Percentiles rank a stretch among this genome's conserved stretches.
phyloP scores from a whole-genome alignment of 2,888 invertebrate genomes.

The Cybosia mesomella region DNA sequence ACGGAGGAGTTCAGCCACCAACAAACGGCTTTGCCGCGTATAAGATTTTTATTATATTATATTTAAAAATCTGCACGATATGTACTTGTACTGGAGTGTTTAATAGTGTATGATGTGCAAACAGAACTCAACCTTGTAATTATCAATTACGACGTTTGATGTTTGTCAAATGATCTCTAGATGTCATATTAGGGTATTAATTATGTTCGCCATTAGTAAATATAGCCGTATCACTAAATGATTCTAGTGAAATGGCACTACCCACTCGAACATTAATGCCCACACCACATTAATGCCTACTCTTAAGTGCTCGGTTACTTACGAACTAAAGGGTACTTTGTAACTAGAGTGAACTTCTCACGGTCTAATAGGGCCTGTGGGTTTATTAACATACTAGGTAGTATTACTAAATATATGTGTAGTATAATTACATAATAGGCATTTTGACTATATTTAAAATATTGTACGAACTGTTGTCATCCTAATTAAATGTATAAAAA shows the following conservation, averaged over 20 bases:
- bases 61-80: too few relatives aligned
- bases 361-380: background rate
- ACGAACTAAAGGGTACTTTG: conserved; percentile 5
- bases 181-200: background rate
- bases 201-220: background rate
- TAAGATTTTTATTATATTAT: too few relatives aligned
- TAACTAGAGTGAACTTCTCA: background rate
- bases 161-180: background rate
- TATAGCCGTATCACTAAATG: background rate
- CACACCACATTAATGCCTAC: background rate
- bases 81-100: too few relatives aligned
- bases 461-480: too few relatives aligned
- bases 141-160: background rate
- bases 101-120: too few relatives aligned
- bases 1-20: too few relatives aligned
- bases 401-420: too few relatives aligned
- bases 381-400: background rate
- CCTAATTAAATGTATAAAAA: too few relatives aligned
- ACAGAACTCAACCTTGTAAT: too few relatives aligned
- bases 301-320: conserved; percentile 1
- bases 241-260: background rate
- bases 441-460: too few relatives aligned
- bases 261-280: background rate
- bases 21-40: too few relatives aligned
- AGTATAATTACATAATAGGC: too few relatives aligned